These are phyloP conservation scores for Rallus limicola DNA, from an alignment of 2,113 vertebrate species.

Conservation along the genomic window DNA sequence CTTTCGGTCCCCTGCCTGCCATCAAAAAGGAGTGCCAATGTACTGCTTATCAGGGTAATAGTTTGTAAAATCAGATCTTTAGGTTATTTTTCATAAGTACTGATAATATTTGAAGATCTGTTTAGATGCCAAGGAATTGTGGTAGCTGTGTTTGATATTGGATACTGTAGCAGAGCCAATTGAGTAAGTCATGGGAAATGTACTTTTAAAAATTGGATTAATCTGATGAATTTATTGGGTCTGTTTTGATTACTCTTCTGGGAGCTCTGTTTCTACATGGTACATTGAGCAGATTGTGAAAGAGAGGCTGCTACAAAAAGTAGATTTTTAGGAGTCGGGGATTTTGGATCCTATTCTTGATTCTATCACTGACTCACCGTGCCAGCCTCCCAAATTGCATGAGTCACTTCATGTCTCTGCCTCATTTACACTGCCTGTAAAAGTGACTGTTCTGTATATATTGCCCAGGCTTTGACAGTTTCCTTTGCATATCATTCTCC, in stretches of 20 bases:
- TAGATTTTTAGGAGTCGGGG: neutral
- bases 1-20: neutral
- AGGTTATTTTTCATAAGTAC: neutral
- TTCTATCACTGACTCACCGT: constrained; percentile 21
- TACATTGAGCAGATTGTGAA: neutral
- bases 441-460: neutral
- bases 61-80: neutral
- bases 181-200: neutral
- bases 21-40: neutral
- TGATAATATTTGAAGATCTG: neutral
- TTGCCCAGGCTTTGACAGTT: neutral
- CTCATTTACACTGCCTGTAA: constrained; percentile 10
- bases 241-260: neutral
- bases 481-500: neutral
- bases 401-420: constrained; percentile 16
- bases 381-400: neutral
- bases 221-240: neutral
- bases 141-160: neutral
- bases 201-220: neutral
- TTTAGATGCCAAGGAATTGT: neutral
- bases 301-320: neutral
- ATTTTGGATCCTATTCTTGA: constrained; percentile 13
- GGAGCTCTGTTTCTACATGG: neutral
- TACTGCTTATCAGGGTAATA: neutral
- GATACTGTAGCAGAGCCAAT: neutral